These are phyloP conservation scores for Tragelaphus scriptus DNA, from an alignment of 2,113 vertebrate species.

Conservation along the genomic window DNA sequence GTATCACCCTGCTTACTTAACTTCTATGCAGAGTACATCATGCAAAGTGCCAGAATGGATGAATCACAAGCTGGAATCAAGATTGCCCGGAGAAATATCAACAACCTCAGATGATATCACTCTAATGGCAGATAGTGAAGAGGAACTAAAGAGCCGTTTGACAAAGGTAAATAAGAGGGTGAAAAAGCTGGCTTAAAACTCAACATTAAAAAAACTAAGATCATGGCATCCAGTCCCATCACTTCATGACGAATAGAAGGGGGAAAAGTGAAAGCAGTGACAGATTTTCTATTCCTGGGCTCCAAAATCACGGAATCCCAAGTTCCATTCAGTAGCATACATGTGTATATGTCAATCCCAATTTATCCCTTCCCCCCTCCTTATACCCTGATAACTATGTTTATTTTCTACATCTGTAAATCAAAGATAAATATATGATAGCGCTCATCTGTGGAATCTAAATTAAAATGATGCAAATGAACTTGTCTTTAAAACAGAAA, in stretches of 20 bases:
- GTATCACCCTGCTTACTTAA: background rate
- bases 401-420: background rate
- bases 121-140: background rate
- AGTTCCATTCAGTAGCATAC: background rate
- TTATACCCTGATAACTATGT: background rate
- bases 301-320: background rate
- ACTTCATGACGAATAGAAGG: background rate
- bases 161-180: background rate
- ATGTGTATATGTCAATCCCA: background rate
- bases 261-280: background rate
- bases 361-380: no score
- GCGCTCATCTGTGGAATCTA: background rate
- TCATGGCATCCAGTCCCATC: background rate
- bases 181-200: background rate
- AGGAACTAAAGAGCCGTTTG: background rate
- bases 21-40: background rate
- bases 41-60: background rate
- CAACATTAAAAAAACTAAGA: background rate
- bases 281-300: background rate
- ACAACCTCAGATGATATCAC: background rate
- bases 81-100: background rate
- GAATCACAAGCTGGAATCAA: background rate
- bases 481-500: background rate
- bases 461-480: background rate
- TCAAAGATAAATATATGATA: background rate